These are phyloP conservation scores for Ptyas mucosa DNA, from an alignment of 2,113 vertebrate genomes.

Conservation along the genomic window DNA sequence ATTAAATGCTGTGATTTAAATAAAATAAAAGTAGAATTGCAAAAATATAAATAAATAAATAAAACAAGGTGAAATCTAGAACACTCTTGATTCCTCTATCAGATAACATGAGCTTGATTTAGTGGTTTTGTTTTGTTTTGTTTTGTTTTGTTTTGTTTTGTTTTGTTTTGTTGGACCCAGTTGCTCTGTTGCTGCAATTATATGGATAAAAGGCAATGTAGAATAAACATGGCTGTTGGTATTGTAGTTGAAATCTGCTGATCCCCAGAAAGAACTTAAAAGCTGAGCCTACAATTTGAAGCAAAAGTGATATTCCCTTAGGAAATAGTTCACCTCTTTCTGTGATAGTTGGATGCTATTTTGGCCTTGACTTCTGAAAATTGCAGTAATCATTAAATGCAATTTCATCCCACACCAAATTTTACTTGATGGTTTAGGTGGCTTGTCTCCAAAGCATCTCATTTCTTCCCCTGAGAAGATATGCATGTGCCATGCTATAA, in stretches of 20 bases:
- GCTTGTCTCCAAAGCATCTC: background rate
- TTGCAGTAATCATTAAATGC: background rate
- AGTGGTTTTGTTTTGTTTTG: too few species aligned
- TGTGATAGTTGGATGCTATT: background rate
- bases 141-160: too few species aligned
- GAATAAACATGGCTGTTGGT: conserved; percentile 1
- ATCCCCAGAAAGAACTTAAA: background rate
- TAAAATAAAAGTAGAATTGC: too few species aligned
- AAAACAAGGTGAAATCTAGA: background rate
- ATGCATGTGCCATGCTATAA: background rate
- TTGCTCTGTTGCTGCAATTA: conserved; percentile 4
- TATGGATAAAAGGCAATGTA: conserved; percentile 5
- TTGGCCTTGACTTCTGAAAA: background rate
- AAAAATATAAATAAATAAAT: background rate
- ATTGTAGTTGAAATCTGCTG: background rate
- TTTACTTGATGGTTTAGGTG: background rate
- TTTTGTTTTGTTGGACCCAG: background rate
- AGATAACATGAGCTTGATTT: background rate
- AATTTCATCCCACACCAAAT: background rate
- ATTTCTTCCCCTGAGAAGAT: background rate
- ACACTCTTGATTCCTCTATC: background rate
- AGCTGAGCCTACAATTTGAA: background rate
- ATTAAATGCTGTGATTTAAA: background rate
- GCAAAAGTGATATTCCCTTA: background rate
- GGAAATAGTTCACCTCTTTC: background rate